Evolutionary conservation across 2,888 invertebrate genomes (phyloP).

Genomic region (Atrina japonica): DNA sequence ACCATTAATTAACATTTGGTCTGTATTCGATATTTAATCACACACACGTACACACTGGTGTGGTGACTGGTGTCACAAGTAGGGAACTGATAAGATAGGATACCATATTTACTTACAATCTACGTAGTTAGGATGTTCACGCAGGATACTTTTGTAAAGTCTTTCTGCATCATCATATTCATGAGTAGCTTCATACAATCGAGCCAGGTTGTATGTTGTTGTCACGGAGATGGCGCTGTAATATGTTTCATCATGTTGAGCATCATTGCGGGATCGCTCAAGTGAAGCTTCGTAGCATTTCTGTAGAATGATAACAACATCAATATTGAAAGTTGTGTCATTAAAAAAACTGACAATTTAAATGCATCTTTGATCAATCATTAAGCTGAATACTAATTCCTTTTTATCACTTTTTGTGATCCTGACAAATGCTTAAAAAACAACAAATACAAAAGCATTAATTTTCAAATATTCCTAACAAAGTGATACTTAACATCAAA

Average conservation of each 20-base stretch:
- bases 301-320: constrained; percentile 61
- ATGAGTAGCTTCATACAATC: constrained; percentile 95
- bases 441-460: too few relatives aligned
- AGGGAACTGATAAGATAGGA: too few relatives aligned
- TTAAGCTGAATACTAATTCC: too few relatives aligned
- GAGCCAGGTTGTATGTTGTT: constrained; percentile 96
- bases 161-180: constrained; percentile 96
- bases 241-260: constrained; percentile 92
- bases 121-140: constrained; percentile 98
- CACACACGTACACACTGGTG: too few relatives aligned
- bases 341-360: too few relatives aligned
- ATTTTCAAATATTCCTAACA: too few relatives aligned
- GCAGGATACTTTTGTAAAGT: constrained; percentile 96
- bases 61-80: too few relatives aligned
- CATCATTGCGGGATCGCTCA: constrained; percentile 90
- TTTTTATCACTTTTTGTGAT: background rate
- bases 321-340: background rate
- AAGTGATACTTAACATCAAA: too few relatives aligned
- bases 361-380: too few relatives aligned
- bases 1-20: too few relatives aligned
- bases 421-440: too few relatives aligned
- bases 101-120: constrained; percentile 87
- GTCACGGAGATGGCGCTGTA: constrained; percentile 98
- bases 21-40: too few relatives aligned
- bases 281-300: constrained; percentile 90